Evolutionary conservation across 2,888 invertebrate species (phyloP), one percentile per base, ranked within the genome.

Genomic region (Pollenia labialis): DNA sequence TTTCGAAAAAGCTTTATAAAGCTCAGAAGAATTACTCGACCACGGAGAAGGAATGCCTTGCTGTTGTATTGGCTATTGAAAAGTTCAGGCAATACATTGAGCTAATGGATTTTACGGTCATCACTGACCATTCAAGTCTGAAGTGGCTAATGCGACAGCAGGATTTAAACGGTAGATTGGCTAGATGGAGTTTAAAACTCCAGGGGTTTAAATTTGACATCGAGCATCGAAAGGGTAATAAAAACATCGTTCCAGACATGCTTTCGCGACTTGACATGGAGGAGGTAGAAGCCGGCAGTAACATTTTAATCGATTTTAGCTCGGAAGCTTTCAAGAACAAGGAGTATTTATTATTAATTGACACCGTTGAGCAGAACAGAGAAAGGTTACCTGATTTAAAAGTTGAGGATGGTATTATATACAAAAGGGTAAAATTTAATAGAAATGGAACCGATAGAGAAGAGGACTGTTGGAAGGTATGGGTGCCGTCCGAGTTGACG

Each of bases 141-240:
- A 72, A 75, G 12, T 85, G 69, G 80, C 69, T 85, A 3, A 80
- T 75, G 85, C 6, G 10, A 0, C 58, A 75, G 7, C 56, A 62
- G 3, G 81, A 85, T 11, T 48, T 85, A 14, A 72, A 44, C n/a
- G 85, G 85, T 10, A 48, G 85, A 32, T 52, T 90, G 42, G 90
- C 90, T 7, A 56, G 90, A 11, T 91, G 87, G 88, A 84, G 79
- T 12, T 48, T 87, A 8, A 81, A 90, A 89, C 81, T 86, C 87
- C 89, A 86, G 62, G 85, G 40, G 85, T 91, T 69, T 72, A 85
- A 84, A 89, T 40, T 77, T 72, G 54, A 72, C 0, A 87, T 87
- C 9, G 40, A 77, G 9, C 90, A 91, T 66, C 85, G 90, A 32
- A 90, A 68, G 50, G 48, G 50, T n/a, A 12, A 4, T 2, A 23